A percentile compares a stretch with the other conserved stretches of the same genome.
These are phyloP conservation scores for Falco biarmicus DNA, from an alignment of 2,797 vertebrate species.

Conservation along the genomic window DNA sequence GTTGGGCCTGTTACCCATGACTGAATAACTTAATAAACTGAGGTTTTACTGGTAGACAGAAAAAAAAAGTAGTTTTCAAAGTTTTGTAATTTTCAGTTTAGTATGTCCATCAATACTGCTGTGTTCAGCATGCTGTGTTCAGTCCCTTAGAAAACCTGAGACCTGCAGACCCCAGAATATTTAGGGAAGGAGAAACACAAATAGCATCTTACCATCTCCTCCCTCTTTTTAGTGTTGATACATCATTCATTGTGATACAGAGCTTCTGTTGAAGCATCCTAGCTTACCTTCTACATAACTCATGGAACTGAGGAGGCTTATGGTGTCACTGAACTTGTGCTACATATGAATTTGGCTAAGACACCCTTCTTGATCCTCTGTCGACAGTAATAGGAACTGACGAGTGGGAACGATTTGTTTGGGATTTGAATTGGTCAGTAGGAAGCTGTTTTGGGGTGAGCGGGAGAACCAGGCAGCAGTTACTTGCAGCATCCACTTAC, in stretches of 20 bases:
- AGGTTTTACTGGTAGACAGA: background rate
- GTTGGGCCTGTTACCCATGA: background rate
- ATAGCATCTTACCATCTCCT: background rate
- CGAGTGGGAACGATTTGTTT: background rate
- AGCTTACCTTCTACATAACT: background rate
- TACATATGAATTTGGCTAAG: background rate
- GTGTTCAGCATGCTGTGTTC: background rate
- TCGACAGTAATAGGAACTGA: background rate
- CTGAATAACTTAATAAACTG: background rate
- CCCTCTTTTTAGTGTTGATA: background rate
- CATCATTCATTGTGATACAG: accelerated
- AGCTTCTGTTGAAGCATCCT: background rate
- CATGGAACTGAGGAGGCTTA: background rate
- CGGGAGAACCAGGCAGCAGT: background rate
- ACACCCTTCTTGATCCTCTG: background rate
- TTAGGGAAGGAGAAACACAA: background rate
- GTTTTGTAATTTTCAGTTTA: background rate
- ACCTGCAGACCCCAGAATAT: background rate
- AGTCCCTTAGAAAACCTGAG: background rate
- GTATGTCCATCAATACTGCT: background rate
- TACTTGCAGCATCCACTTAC: background rate
- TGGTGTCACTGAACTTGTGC: background rate
- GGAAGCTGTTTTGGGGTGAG: background rate
- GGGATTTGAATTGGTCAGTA: background rate
- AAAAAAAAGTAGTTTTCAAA: background rate